Base-by-base conservation (phyloP, 2,797 vertebrate species). In the Discoglossus pictus region DNA sequence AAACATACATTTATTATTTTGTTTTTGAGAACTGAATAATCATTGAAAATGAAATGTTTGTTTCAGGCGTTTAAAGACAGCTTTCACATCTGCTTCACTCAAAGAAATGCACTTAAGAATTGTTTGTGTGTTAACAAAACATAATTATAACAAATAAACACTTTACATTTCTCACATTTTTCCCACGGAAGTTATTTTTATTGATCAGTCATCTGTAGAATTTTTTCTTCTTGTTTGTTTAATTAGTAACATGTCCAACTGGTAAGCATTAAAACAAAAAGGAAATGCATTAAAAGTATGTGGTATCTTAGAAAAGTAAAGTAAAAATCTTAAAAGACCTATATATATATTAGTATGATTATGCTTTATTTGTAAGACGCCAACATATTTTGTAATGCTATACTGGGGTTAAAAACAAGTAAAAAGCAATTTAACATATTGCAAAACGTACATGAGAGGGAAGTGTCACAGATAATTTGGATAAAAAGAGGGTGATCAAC, bases 251-350 rank as follows among this genome's bases (percentile, higher is more conserved):
- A 40, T 67, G 73, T 76, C 82, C 84, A 81, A 80, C 77, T 84
- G 78, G 76, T 80, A 84, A 72, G 78, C 74, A 80, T 81, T 83
- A 82, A 80, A 79, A 79, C 77, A 80, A 55, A 65, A 61, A 70
- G 75, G 72, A 58, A 76, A 77, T 85, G 60, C 61, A n/a, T 55
- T 17, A 66, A 73, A 47, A 47, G 61, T 79, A 73, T 77, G 75
- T 16, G 23, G 52, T 24, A 48, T 36, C 25, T 36, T 36, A 6
- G 4, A 53, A 1, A 24, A 11, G n/a, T 8, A 31, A 31, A 12
- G n/a, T n/a, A n/a, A n/a, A n/a, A n/a, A n/a, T n/a, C n/a, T n/a
- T n/a, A n/a, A n/a, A n/a, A n/a, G n/a, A n/a, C n/a, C n/a, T n/a
- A n/a, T n/a, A n/a, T n/a, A n/a, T n/a, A n/a, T n/a, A n/a, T n/a